These are phyloP conservation scores for Elanoides forficatus DNA, from an alignment of 2,113 vertebrate species.

Conservation along the genomic window DNA sequence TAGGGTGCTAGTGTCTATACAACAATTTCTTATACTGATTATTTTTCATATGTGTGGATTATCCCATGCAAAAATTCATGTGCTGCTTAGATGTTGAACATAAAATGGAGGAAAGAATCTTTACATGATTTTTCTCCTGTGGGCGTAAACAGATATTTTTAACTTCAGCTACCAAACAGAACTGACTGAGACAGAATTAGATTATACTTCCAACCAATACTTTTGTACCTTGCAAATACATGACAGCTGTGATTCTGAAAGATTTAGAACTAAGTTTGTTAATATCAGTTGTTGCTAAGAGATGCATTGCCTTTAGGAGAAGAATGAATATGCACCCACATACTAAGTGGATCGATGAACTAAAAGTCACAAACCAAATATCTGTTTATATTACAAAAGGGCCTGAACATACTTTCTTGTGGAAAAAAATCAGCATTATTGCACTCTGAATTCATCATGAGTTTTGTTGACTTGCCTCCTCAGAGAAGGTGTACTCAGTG, in stretches of 20 bases:
- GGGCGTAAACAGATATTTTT: constrained; percentile 60
- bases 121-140: constrained; percentile 15
- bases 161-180: constrained; percentile 55
- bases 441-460: neutral
- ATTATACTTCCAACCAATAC: constrained; percentile 40
- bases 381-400: neutral
- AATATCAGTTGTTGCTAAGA: constrained; percentile 62
- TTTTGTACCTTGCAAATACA: constrained; percentile 37
- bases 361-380: neutral
- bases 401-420: neutral
- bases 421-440: neutral
- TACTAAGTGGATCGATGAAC: neutral
- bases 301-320: constrained; percentile 11
- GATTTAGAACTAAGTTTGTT: constrained; percentile 45
- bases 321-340: constrained; percentile 12
- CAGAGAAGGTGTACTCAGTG: neutral
- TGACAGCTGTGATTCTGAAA: constrained; percentile 33
- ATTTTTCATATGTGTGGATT: neutral
- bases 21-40: neutral
- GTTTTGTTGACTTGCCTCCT: neutral
- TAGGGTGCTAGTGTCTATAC: neutral
- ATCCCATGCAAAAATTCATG: neutral
- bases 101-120: constrained; percentile 17
- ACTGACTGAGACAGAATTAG: constrained; percentile 51
- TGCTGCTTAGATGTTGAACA: neutral